Base-by-base conservation (phyloP, 2,888 invertebrate species). In the Lypha dubia region DNA sequence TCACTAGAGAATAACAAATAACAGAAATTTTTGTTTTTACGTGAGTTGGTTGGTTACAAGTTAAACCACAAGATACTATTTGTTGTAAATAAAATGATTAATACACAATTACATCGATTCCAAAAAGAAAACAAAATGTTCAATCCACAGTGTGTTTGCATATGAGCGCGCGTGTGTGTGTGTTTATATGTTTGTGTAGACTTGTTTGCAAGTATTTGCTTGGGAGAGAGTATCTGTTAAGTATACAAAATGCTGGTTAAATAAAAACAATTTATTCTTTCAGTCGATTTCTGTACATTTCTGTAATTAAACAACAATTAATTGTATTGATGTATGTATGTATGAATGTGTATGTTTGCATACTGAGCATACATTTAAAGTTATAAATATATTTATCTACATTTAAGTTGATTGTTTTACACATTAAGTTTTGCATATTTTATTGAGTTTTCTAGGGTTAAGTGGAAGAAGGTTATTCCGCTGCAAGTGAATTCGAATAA, bases 261-360 rank as follows among this genome's bases (percentile, higher is more conserved):
- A 56, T 56, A 71, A 71, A 80, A 80, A 71, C 56, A 56, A 65
- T 79, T 74, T 74, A 60, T 70, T 70, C 44, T 32, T 46, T 56
- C 7, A 20, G 2, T 80, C 38, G 41, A 20, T 53, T 79, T 51
- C 13, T 65, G 22, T 67, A 60, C 32, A 80, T 80, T 84, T 67
- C 41, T 68, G 77, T 77, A 84, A 84, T 84, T 84, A 81, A 84
- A 84, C 77, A 81, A 84, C 81, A 81, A 81, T 84, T 84, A 84
- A 84, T 84, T 56, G 80, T 81, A 77, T 77, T 58, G 71, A 53
- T 60, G 35, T n/a, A 65, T 62, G 53, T 62, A 44, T 35, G 8
- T 56, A 53, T 38, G 44, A 22, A 8, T 17, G 13, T n/a, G 35
- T n/a, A 65, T 62, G 53, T 62, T 44, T 35, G 8, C 46, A 53